Conservation (phyloP, 2,113 vertebrate species). For the Ondatra zibethicus region DNA sequence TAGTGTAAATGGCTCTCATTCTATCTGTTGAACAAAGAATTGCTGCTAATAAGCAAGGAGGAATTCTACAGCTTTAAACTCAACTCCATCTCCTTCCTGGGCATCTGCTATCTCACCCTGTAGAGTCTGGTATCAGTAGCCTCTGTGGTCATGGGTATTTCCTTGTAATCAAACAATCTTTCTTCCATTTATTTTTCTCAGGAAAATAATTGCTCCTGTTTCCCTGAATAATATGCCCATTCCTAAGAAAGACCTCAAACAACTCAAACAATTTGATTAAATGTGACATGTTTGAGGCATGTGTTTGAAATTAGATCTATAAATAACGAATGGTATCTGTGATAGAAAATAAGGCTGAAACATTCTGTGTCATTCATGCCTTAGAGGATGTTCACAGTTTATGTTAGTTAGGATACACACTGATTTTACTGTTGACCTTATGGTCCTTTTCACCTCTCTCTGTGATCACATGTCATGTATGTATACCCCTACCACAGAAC, state of each 20-base stretch:
- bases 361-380: neutral
- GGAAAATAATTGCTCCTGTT: neutral
- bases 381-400: neutral
- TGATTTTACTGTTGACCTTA: neutral
- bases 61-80: neutral
- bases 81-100: neutral
- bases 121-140: neutral
- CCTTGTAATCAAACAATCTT: neutral
- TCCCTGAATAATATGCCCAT: neutral
- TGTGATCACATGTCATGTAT: neutral
- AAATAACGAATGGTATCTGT: neutral
- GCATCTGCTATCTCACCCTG: too few species aligned
- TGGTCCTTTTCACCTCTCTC: too few species aligned
- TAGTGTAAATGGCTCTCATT: neutral
- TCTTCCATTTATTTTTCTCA: neutral
- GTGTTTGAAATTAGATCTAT: neutral
- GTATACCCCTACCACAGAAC: neutral
- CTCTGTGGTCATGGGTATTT: neutral
- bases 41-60: neutral
- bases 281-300: neutral
- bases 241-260: neutral
- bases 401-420: neutral
- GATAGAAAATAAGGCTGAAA: neutral
- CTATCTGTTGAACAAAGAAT: neutral
- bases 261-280: neutral